phyloP scores from a whole-genome alignment of 2,888 invertebrate species.

The Poecilus cupreus region DNA sequence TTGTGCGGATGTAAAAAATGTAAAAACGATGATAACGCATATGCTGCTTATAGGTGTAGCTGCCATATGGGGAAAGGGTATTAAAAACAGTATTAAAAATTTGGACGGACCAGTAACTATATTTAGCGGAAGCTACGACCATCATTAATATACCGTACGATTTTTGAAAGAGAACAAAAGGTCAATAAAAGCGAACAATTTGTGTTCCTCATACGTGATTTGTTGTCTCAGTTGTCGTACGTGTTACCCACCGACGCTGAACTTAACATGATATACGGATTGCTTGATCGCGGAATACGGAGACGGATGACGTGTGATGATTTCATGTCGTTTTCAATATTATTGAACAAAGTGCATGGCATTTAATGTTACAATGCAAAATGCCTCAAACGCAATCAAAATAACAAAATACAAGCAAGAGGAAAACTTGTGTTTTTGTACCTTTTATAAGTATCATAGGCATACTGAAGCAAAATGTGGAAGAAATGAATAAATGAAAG shows the following conservation, averaged over 20 bases:
- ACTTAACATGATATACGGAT: background rate
- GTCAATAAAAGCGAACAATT: background rate
- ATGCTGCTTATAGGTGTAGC: no score
- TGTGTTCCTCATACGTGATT: no score
- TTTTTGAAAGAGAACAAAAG: background rate
- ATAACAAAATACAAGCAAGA: background rate
- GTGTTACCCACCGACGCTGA: no score
- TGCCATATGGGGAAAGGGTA: no score
- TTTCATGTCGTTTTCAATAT: background rate
- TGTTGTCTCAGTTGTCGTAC: no score
- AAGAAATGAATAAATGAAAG: background rate
- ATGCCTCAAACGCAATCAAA: background rate
- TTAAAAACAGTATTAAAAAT: no score
- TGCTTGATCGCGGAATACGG: background rate
- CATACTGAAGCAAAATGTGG: conserved; percentile 13
- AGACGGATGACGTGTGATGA: background rate
- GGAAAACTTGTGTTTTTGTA: background rate
- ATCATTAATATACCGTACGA: background rate
- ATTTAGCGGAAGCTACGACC: no score
- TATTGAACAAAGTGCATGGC: background rate
- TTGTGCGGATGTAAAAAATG: no score
- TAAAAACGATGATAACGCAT: no score
- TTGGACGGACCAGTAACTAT: no score
- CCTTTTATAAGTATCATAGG: background rate
- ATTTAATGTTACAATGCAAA: conserved; percentile 3